phyloP scores from a whole-genome alignment of 2,113 vertebrate species.

The Erythrolamprus reginae region DNA sequence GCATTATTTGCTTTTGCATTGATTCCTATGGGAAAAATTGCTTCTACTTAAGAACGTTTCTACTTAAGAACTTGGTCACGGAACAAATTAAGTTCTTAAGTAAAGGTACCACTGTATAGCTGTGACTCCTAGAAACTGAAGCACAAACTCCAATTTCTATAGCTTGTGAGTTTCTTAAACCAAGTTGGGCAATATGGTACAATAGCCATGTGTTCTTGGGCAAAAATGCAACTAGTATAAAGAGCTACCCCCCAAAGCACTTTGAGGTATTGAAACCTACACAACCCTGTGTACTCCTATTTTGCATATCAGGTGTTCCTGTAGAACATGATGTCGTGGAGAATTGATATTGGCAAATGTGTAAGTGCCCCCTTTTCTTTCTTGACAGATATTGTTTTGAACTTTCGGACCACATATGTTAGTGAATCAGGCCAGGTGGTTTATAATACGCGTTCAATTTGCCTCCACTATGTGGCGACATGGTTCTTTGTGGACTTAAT shows the following conservation, averaged over 20 bases:
- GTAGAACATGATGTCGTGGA: neutral
- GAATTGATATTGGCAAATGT: neutral
- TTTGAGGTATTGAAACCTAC: neutral
- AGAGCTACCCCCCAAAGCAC: neutral
- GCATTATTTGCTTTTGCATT: too few relatives aligned
- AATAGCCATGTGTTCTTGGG: neutral
- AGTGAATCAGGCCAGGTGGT: constrained; percentile 88
- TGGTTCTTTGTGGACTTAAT: constrained; percentile 92
- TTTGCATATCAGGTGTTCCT: neutral
- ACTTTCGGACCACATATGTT: constrained; percentile 82
- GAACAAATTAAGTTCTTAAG: too few relatives aligned
- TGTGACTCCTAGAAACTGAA: neutral
- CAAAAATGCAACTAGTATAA: neutral
- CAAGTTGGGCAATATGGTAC: neutral
- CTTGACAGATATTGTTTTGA: constrained; percentile 82
- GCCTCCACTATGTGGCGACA: constrained; percentile 83
- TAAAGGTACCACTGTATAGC: too few relatives aligned
- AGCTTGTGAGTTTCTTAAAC: neutral
- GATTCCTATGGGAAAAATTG: too few relatives aligned
- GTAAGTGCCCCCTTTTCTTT: constrained; percentile 16
- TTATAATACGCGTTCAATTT: constrained; percentile 83
- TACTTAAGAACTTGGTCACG: too few relatives aligned
- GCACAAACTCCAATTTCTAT: neutral
- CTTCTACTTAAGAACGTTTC: too few relatives aligned
- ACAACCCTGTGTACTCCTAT: neutral